These are phyloP conservation scores for Stegodyphus dumicola DNA, from an alignment of 1,140 invertebrate species.

Conservation along the genomic window DNA sequence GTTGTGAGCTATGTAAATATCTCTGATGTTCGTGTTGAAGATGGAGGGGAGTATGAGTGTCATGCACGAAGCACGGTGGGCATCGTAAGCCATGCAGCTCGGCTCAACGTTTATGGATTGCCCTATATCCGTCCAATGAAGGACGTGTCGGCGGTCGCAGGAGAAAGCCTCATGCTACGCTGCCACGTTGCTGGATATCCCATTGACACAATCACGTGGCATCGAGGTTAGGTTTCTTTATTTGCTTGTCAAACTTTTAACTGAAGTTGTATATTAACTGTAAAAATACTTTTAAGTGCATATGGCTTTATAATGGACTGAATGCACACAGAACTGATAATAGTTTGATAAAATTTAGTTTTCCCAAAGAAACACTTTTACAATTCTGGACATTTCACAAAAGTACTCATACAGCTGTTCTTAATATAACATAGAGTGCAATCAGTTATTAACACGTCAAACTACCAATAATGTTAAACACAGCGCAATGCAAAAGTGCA, in stretches of 20 bases:
- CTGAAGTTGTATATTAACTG: background rate
- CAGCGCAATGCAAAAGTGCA: too few relatives aligned
- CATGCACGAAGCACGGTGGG: slow-evolving; percentile 83
- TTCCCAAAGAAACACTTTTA: too few relatives aligned
- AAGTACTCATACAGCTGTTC: background rate
- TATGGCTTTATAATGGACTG: too few relatives aligned
- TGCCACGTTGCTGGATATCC: slow-evolving; percentile 66
- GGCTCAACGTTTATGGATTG: slow-evolving; percentile 81
- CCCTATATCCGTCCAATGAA: slow-evolving; percentile 66
- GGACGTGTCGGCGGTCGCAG: slow-evolving; percentile 70
- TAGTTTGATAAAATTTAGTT: too few relatives aligned
- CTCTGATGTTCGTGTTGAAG: slow-evolving; percentile 82
- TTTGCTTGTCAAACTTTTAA: background rate
- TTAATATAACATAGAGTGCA: too few relatives aligned
- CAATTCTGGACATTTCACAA: too few relatives aligned
- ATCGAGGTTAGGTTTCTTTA: slow-evolving; percentile 45
- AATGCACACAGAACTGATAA: too few relatives aligned
- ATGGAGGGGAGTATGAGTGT: slow-evolving; percentile 89
- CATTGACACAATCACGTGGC: slow-evolving; percentile 69
- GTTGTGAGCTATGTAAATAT: slow-evolving; percentile 75
- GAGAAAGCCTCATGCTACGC: slow-evolving; percentile 67
- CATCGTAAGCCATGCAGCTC: slow-evolving; percentile 78
- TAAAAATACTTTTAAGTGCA: background rate
- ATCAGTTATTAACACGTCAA: too few relatives aligned
- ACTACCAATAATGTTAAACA: too few relatives aligned